Percentiles rank a stretch among this genome's conserved stretches.
Conservation (phyloP, 2,888 invertebrate genomes). For the Lochmaea crataegi region DNA sequence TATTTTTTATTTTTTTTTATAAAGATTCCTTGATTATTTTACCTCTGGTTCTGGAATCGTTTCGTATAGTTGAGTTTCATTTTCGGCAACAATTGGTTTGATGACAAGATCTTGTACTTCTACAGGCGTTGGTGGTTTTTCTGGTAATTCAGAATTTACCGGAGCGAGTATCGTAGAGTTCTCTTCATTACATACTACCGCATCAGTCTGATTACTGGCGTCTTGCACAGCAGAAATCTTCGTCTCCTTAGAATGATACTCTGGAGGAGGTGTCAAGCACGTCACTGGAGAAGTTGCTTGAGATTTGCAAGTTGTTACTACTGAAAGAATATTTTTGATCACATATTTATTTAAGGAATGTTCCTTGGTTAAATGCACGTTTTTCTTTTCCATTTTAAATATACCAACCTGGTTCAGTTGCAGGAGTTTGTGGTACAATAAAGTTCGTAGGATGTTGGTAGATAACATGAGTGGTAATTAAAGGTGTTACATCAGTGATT, state of each 20-base stretch:
- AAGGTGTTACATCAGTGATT: conserved; percentile 67
- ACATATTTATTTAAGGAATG: neutral
- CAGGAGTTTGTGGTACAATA: conserved; percentile 60
- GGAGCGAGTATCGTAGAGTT: conserved; percentile 62
- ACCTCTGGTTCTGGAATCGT: conserved; percentile 15
- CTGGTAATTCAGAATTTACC: conserved; percentile 43
- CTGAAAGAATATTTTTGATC: conserved; percentile 4
- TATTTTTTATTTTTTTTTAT: too few relatives aligned
- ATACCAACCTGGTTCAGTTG: conserved; percentile 50
- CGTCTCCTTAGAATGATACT: conserved; percentile 61
- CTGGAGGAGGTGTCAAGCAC: conserved; percentile 74
- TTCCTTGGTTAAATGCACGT: neutral
- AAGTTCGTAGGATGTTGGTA: conserved; percentile 66
- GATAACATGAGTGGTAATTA: conserved; percentile 70
- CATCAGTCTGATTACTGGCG: conserved; percentile 87
- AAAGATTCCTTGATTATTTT: neutral
- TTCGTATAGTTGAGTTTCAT: conserved; percentile 1
- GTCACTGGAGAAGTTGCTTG: conserved; percentile 67
- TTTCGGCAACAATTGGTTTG: conserved; percentile 9
- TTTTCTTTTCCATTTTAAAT: conserved; percentile 11
- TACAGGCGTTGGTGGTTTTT: conserved; percentile 46
- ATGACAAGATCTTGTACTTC: conserved; percentile 15
- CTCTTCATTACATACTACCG: conserved; percentile 77
- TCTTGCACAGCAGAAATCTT: conserved; percentile 73
- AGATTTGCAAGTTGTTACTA: conserved; percentile 58